A percentile compares a stretch with the other conserved stretches of the same genome.
Evolutionary conservation across 2,888 invertebrate genomes (phyloP).

Genomic region (Drosophila cracens): DNA sequence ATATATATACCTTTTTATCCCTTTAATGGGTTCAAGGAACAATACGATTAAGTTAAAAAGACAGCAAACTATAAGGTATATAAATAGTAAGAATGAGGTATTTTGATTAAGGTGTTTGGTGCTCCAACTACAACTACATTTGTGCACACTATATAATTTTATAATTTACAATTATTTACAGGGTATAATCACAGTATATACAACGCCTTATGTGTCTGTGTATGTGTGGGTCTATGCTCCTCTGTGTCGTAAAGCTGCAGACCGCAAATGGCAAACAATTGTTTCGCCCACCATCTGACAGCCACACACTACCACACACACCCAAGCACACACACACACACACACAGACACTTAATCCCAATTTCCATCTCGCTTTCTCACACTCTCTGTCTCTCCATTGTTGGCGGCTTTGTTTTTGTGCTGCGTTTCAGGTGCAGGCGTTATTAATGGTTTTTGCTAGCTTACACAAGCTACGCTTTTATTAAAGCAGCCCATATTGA

Average conservation of each 20-base stretch:
- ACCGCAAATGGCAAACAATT: slow-evolving; percentile 52
- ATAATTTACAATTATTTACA: neutral
- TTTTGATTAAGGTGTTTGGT: neutral
- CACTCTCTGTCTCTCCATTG: neutral
- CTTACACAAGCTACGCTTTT: slow-evolving; percentile 65
- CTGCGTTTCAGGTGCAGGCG: slow-evolving; percentile 66
- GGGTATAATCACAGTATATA: slow-evolving; percentile 14
- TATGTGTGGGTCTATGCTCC: neutral
- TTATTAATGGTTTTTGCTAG: slow-evolving; percentile 74
- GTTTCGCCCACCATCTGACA: neutral
- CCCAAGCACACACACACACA: slow-evolving; percentile 25
- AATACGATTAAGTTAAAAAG: neutral
- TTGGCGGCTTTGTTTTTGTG: slow-evolving; percentile 33
- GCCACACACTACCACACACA: slow-evolving; percentile 6
- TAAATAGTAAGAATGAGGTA: neutral
- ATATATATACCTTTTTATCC: neutral
- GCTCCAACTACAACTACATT: neutral
- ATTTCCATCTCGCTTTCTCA: slow-evolving; percentile 1
- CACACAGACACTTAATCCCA: slow-evolving; percentile 38
- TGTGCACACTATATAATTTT: neutral
- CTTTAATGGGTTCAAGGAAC: neutral
- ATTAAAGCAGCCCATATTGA: slow-evolving; percentile 60
- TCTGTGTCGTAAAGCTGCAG: slow-evolving; percentile 22
- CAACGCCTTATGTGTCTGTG: neutral
- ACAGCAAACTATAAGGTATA: neutral